These are phyloP conservation scores for Chirona hameri DNA, from an alignment of 2,888 invertebrate species.

Conservation along the genomic window DNA sequence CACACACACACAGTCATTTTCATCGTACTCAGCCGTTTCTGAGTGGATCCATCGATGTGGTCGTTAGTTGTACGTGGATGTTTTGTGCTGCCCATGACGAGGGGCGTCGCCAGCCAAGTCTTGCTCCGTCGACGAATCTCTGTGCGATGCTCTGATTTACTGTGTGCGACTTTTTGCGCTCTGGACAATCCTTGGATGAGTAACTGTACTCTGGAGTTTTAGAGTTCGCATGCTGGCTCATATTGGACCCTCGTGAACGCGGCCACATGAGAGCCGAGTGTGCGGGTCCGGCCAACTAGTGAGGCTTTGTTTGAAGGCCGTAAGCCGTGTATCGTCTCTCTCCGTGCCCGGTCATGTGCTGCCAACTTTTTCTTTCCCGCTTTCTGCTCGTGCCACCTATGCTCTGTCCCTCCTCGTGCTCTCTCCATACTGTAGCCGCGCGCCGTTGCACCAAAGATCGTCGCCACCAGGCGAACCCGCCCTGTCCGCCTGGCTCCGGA, in stretches of 20 bases:
- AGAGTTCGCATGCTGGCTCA: neutral
- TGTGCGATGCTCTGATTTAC: neutral
- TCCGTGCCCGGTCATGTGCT: neutral
- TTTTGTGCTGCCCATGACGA: neutral
- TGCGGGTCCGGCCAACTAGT: neutral
- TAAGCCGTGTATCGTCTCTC: neutral
- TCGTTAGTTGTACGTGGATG: neutral
- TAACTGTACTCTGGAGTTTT: neutral
- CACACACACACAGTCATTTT: slow-evolving; percentile 3
- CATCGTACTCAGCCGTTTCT: slow-evolving; percentile 3
- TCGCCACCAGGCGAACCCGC: neutral
- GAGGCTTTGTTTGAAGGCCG: neutral
- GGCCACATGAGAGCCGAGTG: neutral
- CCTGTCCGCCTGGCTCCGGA: neutral
- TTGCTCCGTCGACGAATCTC: neutral
- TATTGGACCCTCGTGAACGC: neutral
- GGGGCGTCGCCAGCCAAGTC: neutral
- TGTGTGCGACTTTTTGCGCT: neutral
- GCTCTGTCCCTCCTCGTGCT: neutral
- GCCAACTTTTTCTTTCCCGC: neutral
- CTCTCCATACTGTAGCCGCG: neutral
- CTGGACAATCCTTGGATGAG: neutral
- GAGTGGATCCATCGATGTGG: neutral
- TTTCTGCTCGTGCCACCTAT: neutral
- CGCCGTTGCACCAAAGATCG: neutral